Conservation (phyloP, 1,140 invertebrate genomes). For the Zaprionus gabonicus region DNA sequence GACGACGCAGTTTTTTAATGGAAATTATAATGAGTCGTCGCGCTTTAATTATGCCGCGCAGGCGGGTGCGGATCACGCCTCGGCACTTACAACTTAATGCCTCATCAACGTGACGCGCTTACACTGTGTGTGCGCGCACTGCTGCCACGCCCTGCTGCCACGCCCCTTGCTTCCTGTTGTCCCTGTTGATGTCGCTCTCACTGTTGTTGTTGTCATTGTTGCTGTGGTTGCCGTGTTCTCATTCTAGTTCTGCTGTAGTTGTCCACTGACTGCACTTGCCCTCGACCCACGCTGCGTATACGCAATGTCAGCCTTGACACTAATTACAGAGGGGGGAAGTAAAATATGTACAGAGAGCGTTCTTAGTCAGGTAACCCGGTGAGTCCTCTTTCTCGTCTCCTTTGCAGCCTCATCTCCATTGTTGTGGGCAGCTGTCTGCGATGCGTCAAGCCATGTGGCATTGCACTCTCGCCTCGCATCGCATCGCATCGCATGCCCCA, state of each 20-base stretch:
- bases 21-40: slow-evolving; percentile 77
- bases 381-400: slow-evolving; percentile 14
- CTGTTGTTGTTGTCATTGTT: background rate
- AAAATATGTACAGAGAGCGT: slow-evolving; percentile 37
- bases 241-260: slow-evolving; percentile 9
- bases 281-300: slow-evolving; percentile 42
- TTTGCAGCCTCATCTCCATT: slow-evolving; percentile 36
- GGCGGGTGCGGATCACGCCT: slow-evolving; percentile 42
- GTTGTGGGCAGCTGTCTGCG: slow-evolving; percentile 37
- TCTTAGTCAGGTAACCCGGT: slow-evolving; percentile 17
- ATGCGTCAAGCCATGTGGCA: slow-evolving; percentile 49
- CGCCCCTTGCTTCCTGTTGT: background rate
- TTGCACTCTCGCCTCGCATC: slow-evolving; percentile 53
- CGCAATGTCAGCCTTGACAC: slow-evolving; percentile 68
- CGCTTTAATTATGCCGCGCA: slow-evolving; percentile 73
- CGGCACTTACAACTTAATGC: slow-evolving; percentile 76
- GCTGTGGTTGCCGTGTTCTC: background rate
- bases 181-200: background rate
- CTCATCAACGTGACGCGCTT: slow-evolving; percentile 72
- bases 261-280: slow-evolving; percentile 9
- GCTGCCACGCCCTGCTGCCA: slow-evolving; percentile 15
- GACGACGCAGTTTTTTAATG: slow-evolving; percentile 71
- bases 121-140: slow-evolving; percentile 17
- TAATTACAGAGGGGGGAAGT: slow-evolving; percentile 63
- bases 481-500: background rate